Percentiles rank a stretch among this genome's conserved stretches.
phyloP scores from a whole-genome alignment of 2,797 vertebrate species.

The Syngnathus acus region DNA sequence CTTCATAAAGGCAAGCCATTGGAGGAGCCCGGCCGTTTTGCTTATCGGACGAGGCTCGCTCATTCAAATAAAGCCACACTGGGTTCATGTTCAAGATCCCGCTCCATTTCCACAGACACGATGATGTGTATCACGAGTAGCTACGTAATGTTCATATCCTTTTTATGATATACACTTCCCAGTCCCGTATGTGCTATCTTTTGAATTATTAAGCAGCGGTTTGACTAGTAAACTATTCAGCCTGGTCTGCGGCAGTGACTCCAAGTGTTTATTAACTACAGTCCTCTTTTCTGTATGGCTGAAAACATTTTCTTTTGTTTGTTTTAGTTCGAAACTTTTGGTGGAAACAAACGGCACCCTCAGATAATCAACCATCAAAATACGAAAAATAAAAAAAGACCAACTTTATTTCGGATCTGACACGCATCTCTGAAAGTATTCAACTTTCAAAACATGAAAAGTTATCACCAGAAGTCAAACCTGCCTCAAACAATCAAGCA shows the following conservation, averaged over 20 bases:
- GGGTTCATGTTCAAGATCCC: not conserved
- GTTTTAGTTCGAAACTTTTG: no score
- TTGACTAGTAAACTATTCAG: not conserved
- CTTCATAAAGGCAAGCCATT: not conserved
- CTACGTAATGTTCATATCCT: not conserved
- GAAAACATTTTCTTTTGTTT: no score
- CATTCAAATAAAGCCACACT: not conserved
- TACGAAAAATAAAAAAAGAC: no score
- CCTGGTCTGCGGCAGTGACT: not conserved
- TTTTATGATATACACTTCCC: not conserved
- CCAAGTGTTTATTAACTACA: no score
- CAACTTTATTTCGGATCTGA: no score
- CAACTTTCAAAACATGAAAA: no score
- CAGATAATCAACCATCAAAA: no score
- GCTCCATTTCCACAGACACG: not conserved
- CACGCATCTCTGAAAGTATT: no score
- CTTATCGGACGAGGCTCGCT: not conserved
- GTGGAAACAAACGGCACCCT: no score
- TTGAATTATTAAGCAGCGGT: not conserved
- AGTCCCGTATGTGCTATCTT: not conserved
- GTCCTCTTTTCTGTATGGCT: no score
- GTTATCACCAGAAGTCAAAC: no score
- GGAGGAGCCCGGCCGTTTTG: not conserved
- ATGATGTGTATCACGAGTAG: not conserved
- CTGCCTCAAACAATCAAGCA: not conserved